phyloP scores from a whole-genome alignment of 2,888 invertebrate species.

The Rotaria sp. region DNA sequence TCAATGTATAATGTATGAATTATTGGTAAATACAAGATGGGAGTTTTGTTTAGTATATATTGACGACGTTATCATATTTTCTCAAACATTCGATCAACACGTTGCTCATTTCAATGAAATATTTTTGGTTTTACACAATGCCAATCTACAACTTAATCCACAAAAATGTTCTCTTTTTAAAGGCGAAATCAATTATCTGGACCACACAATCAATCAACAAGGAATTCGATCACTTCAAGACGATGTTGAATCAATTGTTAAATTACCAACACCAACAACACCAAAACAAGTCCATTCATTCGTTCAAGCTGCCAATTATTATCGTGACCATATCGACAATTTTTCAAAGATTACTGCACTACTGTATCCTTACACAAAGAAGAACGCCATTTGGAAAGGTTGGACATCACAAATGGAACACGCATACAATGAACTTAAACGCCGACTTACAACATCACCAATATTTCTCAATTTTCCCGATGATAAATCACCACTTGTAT shows the following conservation, averaged over 20 bases:
- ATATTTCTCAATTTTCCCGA: slow-evolving; percentile 26
- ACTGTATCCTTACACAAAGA: not conserved
- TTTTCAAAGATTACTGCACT: not conserved
- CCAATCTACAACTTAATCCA: not conserved
- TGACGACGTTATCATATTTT: not conserved
- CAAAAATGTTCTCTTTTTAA: not conserved
- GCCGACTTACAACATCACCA: not conserved
- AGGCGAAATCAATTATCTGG: not conserved
- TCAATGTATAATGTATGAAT: not conserved
- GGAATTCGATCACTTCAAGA: not conserved
- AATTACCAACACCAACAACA: not conserved
- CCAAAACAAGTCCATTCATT: not conserved
- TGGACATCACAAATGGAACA: not conserved
- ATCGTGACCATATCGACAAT: not conserved
- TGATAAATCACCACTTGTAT: not conserved
- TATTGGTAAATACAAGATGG: not conserved
- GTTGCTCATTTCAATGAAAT: not conserved
- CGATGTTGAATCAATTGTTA: not conserved
- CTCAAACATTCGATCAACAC: not conserved
- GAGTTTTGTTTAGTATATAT: not conserved
- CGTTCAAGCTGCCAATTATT: not conserved
- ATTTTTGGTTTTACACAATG: not conserved
- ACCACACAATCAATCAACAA: not conserved
- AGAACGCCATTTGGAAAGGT: not conserved
- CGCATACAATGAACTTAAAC: not conserved